A percentile compares a stretch with the other conserved stretches of the same genome.
phyloP scores from a whole-genome alignment of 2,797 vertebrate species.

The Avahi laniger region DNA sequence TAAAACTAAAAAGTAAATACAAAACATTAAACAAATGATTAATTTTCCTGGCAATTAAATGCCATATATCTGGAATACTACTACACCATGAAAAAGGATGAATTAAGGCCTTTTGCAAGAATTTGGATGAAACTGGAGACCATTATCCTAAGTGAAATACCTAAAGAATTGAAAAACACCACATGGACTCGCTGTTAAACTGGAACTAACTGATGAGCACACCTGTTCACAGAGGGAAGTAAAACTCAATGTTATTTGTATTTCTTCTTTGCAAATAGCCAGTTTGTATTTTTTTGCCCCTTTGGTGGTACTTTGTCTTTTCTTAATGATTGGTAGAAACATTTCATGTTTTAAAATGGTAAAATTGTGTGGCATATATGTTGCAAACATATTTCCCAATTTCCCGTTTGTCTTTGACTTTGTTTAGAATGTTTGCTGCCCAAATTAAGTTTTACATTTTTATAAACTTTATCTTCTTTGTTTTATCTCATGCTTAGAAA shows the following conservation, averaged over 20 bases:
- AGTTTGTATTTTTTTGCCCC: neutral
- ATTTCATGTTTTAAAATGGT: neutral
- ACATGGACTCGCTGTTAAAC: no score
- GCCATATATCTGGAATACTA: neutral
- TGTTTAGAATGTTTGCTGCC: neutral
- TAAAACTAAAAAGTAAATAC: constrained; percentile 15
- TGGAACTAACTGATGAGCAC: no score
- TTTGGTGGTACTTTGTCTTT: neutral
- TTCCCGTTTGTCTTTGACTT: neutral
- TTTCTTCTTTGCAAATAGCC: neutral
- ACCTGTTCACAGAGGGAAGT: no score
- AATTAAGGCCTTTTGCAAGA: no score
- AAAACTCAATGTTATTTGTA: neutral
- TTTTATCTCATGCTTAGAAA: neutral
- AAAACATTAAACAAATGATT: neutral
- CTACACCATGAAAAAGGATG: no score
- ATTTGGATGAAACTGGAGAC: no score
- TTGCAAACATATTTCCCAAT: neutral
- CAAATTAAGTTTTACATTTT: neutral
- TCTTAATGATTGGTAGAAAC: neutral
- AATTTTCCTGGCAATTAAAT: neutral
- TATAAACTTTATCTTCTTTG: neutral
- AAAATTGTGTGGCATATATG: neutral
- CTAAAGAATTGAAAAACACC: no score
- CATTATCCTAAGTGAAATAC: no score